Evolutionary conservation across 2,888 invertebrate genomes (phyloP), one percentile per base, ranked within the genome.

Genomic region (Leptothorax acervorum): DNA sequence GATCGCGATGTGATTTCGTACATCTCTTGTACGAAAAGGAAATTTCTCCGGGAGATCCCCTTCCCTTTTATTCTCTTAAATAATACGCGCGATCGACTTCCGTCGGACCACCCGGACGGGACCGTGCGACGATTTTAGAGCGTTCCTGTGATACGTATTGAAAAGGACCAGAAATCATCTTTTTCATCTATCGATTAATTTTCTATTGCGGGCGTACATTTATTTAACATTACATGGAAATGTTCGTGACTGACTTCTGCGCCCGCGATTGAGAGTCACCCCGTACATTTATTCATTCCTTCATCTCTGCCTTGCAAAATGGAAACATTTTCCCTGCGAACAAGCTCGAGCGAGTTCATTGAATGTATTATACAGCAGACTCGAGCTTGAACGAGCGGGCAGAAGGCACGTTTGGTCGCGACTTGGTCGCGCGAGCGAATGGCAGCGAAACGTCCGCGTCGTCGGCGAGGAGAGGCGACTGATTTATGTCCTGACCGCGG

Each of bases 311-410:
- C 9, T 60, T 39, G 45, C 60, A 39, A 81, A 48, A 48, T 60
- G 18, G 48, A 73, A 60, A 39, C 48, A 35, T 70, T 31, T 57
- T 60, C 15, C 12, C 42, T 1, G 23, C 1, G 79, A 48, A 60
- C 60, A 42, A 78, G 35, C 48, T 6, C 71, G 79, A 48, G 57
- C 35, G 73, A 48, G 18, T 60, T 71, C 57, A 55, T 60, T 79
- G 89, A 88, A 89, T 89, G 87, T 86, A 88, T 88, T 87, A 88
- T 88, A 63, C 83, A 70, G 82, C 78, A 78, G 86, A 63, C 66
- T 79, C 63, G 57, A 82, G 79, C 81, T 86, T 74, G 89, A 82
- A 70, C 74, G 81, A 82, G 57, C 45, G 76, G 5, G 1, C 66
- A 48, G 31, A 63, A 83, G 73, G 82, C 60, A 82, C 83, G 74